A percentile compares a stretch with the other conserved stretches of the same genome.
Evolutionary conservation across 2,113 vertebrate genomes (phyloP).

Genomic region (Hippolais icterina): DNA sequence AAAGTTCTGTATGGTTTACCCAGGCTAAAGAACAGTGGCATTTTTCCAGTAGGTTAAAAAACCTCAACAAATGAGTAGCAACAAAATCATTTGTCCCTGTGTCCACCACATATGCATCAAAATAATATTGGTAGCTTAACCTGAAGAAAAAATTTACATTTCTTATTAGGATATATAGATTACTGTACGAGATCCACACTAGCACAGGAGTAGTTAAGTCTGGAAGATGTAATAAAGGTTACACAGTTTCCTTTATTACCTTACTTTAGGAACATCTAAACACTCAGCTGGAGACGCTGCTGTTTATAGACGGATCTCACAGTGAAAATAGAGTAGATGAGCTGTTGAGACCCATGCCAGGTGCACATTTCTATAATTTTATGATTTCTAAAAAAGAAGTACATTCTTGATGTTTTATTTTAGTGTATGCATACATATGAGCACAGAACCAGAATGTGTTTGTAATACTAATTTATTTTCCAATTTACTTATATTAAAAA

Average conservation of each 20-base stretch:
- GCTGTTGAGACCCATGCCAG: neutral
- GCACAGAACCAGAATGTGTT: neutral
- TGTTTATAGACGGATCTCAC: neutral
- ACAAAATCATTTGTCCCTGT: neutral
- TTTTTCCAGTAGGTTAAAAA: neutral
- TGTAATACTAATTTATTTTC: neutral
- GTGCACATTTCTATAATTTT: neutral
- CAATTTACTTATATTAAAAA: neutral
- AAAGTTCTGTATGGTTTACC: neutral
- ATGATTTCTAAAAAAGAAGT: neutral
- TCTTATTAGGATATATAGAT: neutral
- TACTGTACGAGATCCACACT: neutral
- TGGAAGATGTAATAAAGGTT: neutral
- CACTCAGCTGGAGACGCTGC: neutral
- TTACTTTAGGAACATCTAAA: neutral
- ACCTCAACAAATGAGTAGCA: neutral
- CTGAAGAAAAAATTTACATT: neutral
- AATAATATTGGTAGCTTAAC: neutral
- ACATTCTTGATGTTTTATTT: neutral
- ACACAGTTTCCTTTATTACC: neutral
- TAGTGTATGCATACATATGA: neutral
- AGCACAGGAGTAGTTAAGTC: neutral
- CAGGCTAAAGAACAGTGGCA: neutral
- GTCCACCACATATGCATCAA: fast-evolving
- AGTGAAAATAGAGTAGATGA: neutral